These are phyloP conservation scores for Platanista minor DNA, from an alignment of 2,113 vertebrate species.

Conservation along the genomic window DNA sequence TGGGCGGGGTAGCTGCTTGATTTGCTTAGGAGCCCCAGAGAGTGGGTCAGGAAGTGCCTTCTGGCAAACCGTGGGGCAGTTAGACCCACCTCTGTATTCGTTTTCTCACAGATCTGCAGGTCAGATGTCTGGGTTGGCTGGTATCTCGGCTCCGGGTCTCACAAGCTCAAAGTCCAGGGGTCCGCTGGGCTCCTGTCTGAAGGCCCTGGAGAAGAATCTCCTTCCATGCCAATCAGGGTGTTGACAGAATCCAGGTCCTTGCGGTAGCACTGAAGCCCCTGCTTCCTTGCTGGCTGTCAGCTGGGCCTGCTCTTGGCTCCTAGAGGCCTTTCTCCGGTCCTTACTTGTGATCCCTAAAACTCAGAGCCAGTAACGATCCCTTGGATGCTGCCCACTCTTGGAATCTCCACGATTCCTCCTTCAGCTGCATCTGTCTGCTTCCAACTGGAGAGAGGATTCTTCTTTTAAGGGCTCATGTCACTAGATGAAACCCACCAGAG, in stretches of 20 bases:
- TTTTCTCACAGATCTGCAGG: background rate
- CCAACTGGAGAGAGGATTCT: background rate
- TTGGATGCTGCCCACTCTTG: rapidly evolving
- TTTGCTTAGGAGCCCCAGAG: no score
- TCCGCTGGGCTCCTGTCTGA: rapidly evolving
- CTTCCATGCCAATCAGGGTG: rapidly evolving
- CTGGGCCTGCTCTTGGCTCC: no score
- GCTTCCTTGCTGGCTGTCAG: background rate
- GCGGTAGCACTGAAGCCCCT: rapidly evolving
- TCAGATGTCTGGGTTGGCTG: background rate
- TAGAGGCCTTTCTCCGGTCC: background rate
- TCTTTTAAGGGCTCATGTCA: background rate
- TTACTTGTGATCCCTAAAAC: background rate
- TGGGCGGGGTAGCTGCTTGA: background rate
- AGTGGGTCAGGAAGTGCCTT: background rate
- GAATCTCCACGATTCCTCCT: background rate
- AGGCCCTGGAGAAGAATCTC: background rate
- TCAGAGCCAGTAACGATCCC: rapidly evolving
- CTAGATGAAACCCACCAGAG: background rate
- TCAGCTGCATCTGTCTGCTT: background rate
- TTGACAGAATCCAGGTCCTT: background rate
- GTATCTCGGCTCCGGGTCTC: background rate
- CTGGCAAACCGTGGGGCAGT: no score
- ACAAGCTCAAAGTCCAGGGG: background rate
- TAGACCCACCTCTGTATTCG: background rate